phyloP scores from a whole-genome alignment of 2,797 vertebrate species.

The Oreonectes daqikongensis region DNA sequence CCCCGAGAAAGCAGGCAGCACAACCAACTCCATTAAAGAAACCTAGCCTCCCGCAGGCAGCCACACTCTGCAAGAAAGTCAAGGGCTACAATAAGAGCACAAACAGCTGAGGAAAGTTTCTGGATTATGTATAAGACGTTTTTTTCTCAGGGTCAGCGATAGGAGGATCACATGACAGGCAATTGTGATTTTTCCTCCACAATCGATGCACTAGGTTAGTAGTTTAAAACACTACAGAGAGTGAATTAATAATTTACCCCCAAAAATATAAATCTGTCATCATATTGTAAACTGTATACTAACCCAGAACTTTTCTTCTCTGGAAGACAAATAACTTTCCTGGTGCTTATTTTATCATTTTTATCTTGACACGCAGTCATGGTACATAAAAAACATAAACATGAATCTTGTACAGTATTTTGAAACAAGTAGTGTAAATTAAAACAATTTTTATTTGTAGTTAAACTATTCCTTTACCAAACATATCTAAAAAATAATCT shows the following conservation, averaged over 20 bases:
- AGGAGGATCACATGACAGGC: too few relatives aligned
- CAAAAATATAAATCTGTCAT: too few relatives aligned
- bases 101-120: conserved; percentile 3
- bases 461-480: background rate
- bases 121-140: background rate
- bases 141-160: conserved; percentile 21
- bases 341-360: too few relatives aligned
- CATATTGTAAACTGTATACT: too few relatives aligned
- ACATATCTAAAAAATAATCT: too few relatives aligned
- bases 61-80: conserved; percentile 8
- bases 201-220: too few relatives aligned
- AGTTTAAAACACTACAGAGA: too few relatives aligned
- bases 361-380: background rate
- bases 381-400: background rate
- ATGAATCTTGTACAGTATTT: background rate
- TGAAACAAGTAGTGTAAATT: background rate
- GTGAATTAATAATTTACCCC: too few relatives aligned
- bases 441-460: background rate
- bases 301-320: too few relatives aligned
- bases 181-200: too few relatives aligned
- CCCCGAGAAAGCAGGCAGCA: conserved; percentile 37
- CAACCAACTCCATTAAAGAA: conserved; percentile 25
- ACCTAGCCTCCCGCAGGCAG: conserved; percentile 21
- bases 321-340: too few relatives aligned
- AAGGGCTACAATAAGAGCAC: conserved; percentile 1